Evolutionary conservation across 64 coral and sea anemone genomes (phyloP), one percentile per base, ranked within the genome.

Genomic region (Catalaphyllia jardinei): DNA sequence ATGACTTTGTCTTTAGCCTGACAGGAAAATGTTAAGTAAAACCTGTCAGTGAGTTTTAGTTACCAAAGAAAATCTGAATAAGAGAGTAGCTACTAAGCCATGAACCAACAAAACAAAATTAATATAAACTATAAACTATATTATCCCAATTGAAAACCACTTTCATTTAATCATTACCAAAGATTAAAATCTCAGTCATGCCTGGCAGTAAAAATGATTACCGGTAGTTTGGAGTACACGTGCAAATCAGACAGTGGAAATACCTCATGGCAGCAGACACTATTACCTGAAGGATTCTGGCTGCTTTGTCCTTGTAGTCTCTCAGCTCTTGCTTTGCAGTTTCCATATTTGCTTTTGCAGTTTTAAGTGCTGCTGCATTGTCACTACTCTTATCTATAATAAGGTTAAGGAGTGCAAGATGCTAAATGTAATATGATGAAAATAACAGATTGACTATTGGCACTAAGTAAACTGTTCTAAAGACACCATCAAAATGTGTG

Each of bases 1-100:
- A 98, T 98, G 11, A 98, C 96, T 83, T 98, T 98, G 73, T 98
- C 96, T 61, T 98, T 98, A 35, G 96, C 96, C 89, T 98, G 49
- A 30, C 88, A 86, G 49, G 38, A 46, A 18, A 74, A 82, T 18
- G 52, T 57, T 57, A 15, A 0, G 54, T 57, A 14, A 0, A 57
- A 57, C 54, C 10, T 57, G 10, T 12, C 15, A 57, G 54, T 57
- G 14, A 15, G 14, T 57, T 35, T 35, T 35, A 35, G 7, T 10
- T 16, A 57, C 54, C 15, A 16, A 9, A 57, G 10, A 1, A 57
- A 9, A 57, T 46, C 42, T 46, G 42, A 46, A 4, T 16, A 57
- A n/a, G n/a, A n/a, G n/a, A n/a, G n/a, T n/a, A n/a, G n/a, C n/a
- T n/a, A n/a, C n/a, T n/a, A n/a, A 11, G 54, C 54, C 54, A 57